Evolutionary conservation across 2,797 vertebrate genomes (phyloP), one percentile per base, ranked within the genome.

Genomic region (Crax fasciolata): DNA sequence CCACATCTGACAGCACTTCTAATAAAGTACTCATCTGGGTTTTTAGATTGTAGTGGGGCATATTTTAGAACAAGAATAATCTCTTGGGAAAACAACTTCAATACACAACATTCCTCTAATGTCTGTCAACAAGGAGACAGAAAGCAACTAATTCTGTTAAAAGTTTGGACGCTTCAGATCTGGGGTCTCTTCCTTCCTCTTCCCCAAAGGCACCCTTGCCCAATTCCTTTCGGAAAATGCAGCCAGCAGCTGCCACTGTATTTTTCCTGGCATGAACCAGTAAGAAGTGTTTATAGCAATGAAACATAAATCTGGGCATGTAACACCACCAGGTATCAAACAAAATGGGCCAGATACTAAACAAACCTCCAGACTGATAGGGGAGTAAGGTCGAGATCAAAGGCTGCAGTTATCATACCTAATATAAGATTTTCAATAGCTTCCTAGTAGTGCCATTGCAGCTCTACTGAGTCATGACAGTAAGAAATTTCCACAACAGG

Each of bases 261-360:
- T 91, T 73, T 94, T 96, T 93, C 54, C 78, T 95, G 38, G 23
- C 13, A 68, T 17, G n/a, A 46, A 80, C 4, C 2, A 79, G 52
- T 27, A 63, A 14, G 11, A 93, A 84, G 23, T 21, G 19, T 72
- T 90, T 90, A 89, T 35, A 61, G 38, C 87, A 92, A 12, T 7
- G 78, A 96, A 96, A 88, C 75, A 85, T 72, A 81, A 80, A 90
- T 93, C 76, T 94, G 39, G 20, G 77, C 86, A 72, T 28, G n/a
- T 81, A 65, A 78, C 4, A 4, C 19, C 48, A 70, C 44, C 72
- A 71, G 13, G 10, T 75, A 63, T 73, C 89, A 84, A 87, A 80
- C 51, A 66, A 85, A 80, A 86, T 62, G 94, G 63, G 58, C 24
- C 66, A 93, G 59, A 55, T 62, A 65, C 58, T 82, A 88, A 76